Base-by-base conservation (phyloP, 23 tunicate genomes). In the Clavelina lepadiformis region DNA sequence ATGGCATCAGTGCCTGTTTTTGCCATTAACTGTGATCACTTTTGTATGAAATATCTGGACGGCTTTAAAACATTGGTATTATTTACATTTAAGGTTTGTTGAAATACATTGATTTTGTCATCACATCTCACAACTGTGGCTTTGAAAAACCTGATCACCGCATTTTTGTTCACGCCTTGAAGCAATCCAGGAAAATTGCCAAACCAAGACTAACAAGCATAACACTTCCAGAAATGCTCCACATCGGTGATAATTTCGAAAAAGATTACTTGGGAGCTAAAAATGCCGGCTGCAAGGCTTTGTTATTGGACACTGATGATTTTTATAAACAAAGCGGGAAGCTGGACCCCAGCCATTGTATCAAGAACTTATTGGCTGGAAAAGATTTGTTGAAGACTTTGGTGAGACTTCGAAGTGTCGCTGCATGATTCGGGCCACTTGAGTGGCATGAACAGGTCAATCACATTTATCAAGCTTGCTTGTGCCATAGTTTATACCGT, bases 131-230 rank as follows among this genome's bases (percentile, higher is more conserved):
- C 31, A 63, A 78, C 6, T 60, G 77, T 54, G 62, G 65, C 18
- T 68, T 46, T 78, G 75, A 69, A 35, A 78, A 78, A 31, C 84
- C 84, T 11, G 68, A 68, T 41, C 30, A 27, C 8, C 46, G 51
- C 13, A 78, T 78, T 70, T 78, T 78, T 47, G 75, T 68, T 4
- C 31, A 28, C 44, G 75, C 84, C 24, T 46, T 78, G 33, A 41
- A 69, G 31, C 6, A 29, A 3, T 22, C 22, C 19, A 37, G 56
- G 7, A 46, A 13, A 22, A n/a, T 31, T 5, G 11, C 33, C 3
- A 19, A 21, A 27, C 8, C 25, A 37, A 3, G 5, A 5, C 21
- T 29, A 46, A 7, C 26, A 36, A 28, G 27, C 3, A 24, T 66
- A 45, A 3, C 56, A 21, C 19, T 35, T 15, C 27, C 31, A 24